Percentiles rank a stretch among this genome's conserved stretches.
Conservation (phyloP, 1,140 invertebrate species). For the Paracyclopina nana region DNA sequence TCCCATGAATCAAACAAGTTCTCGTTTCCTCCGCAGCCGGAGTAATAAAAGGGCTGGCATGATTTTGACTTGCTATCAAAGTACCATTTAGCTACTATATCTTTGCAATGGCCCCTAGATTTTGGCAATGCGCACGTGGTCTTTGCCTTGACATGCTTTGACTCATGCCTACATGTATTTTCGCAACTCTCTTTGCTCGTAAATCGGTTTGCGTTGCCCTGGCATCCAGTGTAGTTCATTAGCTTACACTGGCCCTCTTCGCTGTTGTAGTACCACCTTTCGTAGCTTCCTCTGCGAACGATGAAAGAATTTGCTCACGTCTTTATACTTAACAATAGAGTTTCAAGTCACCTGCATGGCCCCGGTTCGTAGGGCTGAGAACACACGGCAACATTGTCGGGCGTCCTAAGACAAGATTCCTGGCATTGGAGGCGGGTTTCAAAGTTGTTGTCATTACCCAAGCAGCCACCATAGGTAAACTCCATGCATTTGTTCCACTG, state of each 20-base stretch:
- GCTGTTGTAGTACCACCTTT: constrained; percentile 65
- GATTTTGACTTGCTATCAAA: constrained; percentile 29
- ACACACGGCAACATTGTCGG: neutral
- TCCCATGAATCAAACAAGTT: constrained; percentile 48
- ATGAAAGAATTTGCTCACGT: neutral
- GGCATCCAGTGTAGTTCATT: constrained; percentile 52
- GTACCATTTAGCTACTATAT: constrained; percentile 30
- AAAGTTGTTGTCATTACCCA: constrained; percentile 61
- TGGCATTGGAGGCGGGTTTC: constrained; percentile 60
- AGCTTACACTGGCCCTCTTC: constrained; percentile 43
- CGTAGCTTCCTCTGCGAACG: constrained; percentile 54
- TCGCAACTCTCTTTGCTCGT: constrained; percentile 60
- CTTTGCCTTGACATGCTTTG: constrained; percentile 10
- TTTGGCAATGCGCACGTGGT: constrained; percentile 21
- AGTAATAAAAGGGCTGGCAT: constrained; percentile 34
- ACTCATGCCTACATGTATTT: constrained; percentile 37
- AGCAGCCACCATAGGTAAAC: constrained; percentile 52
- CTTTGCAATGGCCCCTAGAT: constrained; percentile 27
- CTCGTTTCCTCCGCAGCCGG: constrained; percentile 34
- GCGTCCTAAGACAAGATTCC: constrained; percentile 25
- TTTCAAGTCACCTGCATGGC: neutral
- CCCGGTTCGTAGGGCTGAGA: neutral
- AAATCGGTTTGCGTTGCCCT: constrained; percentile 61
- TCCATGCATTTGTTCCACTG: constrained; percentile 43
- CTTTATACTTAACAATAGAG: neutral